phyloP scores from a whole-genome alignment of 1,140 invertebrate species.

The Saccostrea cuccullata region DNA sequence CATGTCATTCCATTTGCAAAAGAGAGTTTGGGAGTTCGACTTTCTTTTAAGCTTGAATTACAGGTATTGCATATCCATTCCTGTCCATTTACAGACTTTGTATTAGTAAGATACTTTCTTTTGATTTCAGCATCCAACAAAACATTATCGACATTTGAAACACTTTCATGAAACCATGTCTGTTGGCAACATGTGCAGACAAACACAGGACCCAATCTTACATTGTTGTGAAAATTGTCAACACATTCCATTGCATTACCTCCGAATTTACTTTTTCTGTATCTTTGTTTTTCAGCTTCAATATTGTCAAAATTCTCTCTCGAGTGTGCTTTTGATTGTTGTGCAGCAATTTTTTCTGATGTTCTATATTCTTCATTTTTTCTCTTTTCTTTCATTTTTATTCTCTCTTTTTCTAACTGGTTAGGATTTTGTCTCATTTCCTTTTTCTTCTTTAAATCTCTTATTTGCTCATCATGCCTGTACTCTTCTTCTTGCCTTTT shows the following conservation, averaged over 20 bases:
- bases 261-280: conserved; percentile 16
- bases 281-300: conserved; percentile 28
- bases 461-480: conserved; percentile 40
- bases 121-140: background rate
- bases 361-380: conserved; percentile 26
- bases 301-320: background rate
- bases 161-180: background rate
- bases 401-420: conserved; percentile 17
- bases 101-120: background rate
- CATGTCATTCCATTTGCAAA: conserved; percentile 33
- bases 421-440: conserved; percentile 42
- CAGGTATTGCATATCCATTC: conserved; percentile 43
- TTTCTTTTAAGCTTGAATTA: conserved; percentile 8
- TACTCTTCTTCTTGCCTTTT: background rate
- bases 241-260: conserved; percentile 18
- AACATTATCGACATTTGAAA: background rate
- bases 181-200: no score
- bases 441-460: conserved; percentile 32
- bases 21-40: conserved; percentile 35
- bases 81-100: conserved; percentile 34
- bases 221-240: conserved; percentile 40
- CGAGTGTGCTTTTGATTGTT: background rate
- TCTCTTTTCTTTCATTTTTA: conserved; percentile 32
- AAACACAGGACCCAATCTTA: conserved; percentile 35
- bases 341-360: background rate